phyloP scores from a whole-genome alignment of 2,888 invertebrate species.

The Cecidostiba fungosa region DNA sequence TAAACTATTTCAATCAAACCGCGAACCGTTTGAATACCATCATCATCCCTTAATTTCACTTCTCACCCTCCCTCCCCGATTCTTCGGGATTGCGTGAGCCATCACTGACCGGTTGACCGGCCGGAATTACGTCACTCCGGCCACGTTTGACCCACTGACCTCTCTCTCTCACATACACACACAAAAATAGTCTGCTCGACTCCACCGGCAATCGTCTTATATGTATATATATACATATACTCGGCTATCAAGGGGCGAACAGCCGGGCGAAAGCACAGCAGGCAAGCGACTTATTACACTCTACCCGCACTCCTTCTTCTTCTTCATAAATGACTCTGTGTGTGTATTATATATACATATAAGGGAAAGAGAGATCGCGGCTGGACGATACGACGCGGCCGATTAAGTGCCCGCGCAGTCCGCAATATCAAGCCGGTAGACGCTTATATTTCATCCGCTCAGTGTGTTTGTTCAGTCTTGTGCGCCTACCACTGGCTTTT shows the following conservation, averaged over 20 bases:
- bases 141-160: slow-evolving; percentile 76
- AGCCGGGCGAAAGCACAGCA: background rate
- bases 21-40: background rate
- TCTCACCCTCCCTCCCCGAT: background rate
- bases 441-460: slow-evolving; percentile 33
- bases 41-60: background rate
- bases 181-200: background rate
- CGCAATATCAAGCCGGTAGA: background rate
- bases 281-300: slow-evolving; percentile 49
- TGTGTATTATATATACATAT: background rate
- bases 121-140: slow-evolving; percentile 71
- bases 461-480: slow-evolving; percentile 19
- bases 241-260: background rate
- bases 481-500: background rate
- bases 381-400: slow-evolving; percentile 39
- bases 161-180: background rate
- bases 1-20: slow-evolving; percentile 31
- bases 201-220: background rate
- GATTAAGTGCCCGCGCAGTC: slow-evolving; percentile 21
- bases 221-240: background rate
- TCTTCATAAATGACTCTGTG: background rate
- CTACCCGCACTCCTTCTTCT: background rate
- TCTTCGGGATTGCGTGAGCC: slow-evolving; percentile 64
- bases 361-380: slow-evolving; percentile 12
- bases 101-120: slow-evolving; percentile 59